Conservation (phyloP, 37 sponge, comb jelly and placozoan genomes). For the Hexactinellida sp. region DNA sequence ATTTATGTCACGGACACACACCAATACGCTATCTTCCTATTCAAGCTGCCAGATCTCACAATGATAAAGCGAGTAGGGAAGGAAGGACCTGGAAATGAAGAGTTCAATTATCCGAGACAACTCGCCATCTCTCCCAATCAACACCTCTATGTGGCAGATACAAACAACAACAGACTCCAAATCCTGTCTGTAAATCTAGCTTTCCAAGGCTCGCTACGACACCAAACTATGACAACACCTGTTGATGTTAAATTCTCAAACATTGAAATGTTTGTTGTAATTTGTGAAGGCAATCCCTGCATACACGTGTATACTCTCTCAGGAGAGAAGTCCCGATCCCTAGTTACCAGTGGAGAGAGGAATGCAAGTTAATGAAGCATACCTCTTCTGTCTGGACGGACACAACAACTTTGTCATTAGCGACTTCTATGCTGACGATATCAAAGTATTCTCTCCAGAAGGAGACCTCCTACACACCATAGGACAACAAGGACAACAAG, state of each 20-base stretch:
- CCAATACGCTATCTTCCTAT: background rate
- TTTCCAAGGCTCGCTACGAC: background rate
- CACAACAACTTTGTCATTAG: background rate
- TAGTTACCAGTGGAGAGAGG: background rate
- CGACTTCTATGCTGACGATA: background rate
- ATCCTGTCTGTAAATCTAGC: background rate
- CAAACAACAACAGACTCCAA: background rate
- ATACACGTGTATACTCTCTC: background rate
- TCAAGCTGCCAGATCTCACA: background rate
- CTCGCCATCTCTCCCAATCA: background rate
- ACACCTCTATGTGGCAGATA: background rate
- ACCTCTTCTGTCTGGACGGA: constrained; percentile 1
- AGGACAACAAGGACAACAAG: background rate
- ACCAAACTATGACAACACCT: background rate
- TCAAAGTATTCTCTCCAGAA: constrained; percentile 9
- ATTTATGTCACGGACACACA: background rate
- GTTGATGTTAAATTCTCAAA: constrained; percentile 8
- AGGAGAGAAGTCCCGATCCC: background rate
- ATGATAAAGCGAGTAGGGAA: constrained; percentile 10
- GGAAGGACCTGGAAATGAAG: background rate
- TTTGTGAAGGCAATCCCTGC: background rate
- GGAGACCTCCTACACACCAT: constrained; percentile 15
- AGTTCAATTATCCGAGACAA: background rate
- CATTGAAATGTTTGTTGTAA: background rate
- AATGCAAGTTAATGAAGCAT: background rate